A percentile compares a stretch with the other conserved stretches of the same genome.
Conservation (phyloP, 92 coral and sea anemone genomes). For the Epizoanthus stellaris region DNA sequence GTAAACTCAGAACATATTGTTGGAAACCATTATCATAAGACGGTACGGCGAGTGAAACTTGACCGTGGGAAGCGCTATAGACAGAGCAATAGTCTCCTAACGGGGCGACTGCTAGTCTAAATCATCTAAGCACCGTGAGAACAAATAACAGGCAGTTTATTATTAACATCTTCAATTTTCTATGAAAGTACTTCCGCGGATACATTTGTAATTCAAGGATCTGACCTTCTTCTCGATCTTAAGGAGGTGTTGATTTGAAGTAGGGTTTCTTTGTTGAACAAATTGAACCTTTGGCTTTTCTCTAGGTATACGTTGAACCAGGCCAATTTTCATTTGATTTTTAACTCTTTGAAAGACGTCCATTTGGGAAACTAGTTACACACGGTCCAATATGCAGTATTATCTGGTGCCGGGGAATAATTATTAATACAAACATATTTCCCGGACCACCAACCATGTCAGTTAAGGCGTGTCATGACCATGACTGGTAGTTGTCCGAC, state of each 20-base stretch:
- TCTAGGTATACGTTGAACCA: no score
- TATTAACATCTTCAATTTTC: constrained; percentile 14
- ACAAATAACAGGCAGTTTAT: background rate
- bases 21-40: background rate
- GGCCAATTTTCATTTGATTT: constrained; percentile 3
- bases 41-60: background rate
- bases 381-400: background rate
- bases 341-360: background rate
- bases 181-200: constrained; percentile 32
- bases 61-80: constrained; percentile 42
- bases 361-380: constrained; percentile 16
- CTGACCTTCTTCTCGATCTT: background rate
- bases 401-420: background rate
- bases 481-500: constrained; percentile 31
- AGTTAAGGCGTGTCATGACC: background rate
- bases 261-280: background rate
- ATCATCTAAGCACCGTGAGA: constrained; percentile 44
- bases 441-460: constrained; percentile 39
- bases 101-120: constrained; percentile 38
- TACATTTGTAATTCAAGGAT: constrained; percentile 4
- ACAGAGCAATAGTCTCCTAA: constrained; percentile 27
- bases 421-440: constrained; percentile 8
- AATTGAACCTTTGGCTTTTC: background rate
- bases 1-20: background rate
- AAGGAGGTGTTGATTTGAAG: constrained; percentile 4